A percentile compares a stretch with the other conserved stretches of the same genome.
phyloP scores from a whole-genome alignment of 2,888 invertebrate genomes.

The Ophonus ardosiacus region DNA sequence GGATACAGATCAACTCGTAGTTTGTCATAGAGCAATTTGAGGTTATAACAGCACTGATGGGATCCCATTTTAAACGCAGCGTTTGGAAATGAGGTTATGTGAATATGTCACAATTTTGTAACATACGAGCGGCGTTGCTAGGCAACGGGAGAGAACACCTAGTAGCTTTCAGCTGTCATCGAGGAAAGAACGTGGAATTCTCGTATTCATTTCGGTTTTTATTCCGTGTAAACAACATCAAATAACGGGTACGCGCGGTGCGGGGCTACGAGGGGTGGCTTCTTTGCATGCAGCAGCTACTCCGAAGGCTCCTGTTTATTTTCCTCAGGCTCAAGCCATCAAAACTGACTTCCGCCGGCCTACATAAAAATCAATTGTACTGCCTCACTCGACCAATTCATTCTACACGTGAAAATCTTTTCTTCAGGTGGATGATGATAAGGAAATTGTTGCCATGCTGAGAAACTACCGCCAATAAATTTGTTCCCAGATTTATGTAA shows the following conservation, averaged over 20 bases:
- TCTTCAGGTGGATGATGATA: constrained; percentile 42
- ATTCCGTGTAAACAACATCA: constrained; percentile 51
- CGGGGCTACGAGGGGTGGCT: neutral
- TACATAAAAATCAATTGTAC: constrained; percentile 59
- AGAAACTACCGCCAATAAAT: neutral
- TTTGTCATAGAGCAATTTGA: too few species aligned
- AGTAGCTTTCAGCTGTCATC: constrained; percentile 49
- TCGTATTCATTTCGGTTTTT: constrained; percentile 52
- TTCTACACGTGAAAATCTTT: constrained; percentile 58
- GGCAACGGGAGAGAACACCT: neutral
- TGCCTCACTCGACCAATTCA: constrained; percentile 52
- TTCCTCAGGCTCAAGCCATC: constrained; percentile 35
- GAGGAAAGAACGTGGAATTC: constrained; percentile 28
- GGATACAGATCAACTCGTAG: too few species aligned
- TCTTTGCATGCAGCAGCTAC: constrained; percentile 14
- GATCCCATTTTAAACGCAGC: neutral
- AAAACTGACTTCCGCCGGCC: constrained; percentile 48
- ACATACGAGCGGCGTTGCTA: constrained; percentile 5
- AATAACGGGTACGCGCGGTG: constrained; percentile 16
- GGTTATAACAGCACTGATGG: neutral
- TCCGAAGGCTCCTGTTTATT: constrained; percentile 14
- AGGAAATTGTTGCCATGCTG: constrained; percentile 21
- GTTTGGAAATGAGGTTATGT: neutral
- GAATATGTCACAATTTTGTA: constrained; percentile 15
- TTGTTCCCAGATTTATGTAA: neutral